Base-by-base conservation (phyloP, 2,888 invertebrate species). In the Pristionchus entomophagus region DNA sequence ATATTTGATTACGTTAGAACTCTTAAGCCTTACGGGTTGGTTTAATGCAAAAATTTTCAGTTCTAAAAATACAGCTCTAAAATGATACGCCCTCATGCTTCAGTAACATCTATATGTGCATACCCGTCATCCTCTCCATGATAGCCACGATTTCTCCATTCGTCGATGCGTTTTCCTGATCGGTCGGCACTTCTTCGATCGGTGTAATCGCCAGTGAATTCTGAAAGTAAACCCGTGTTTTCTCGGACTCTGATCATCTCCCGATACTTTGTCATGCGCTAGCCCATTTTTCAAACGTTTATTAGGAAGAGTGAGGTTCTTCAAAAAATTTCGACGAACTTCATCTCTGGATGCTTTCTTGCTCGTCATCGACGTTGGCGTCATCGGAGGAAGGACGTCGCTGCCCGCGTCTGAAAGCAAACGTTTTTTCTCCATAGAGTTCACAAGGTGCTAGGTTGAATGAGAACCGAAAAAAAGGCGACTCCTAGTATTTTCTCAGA, bases 61-160 rank as follows among this genome's bases (percentile, higher is more conserved):
- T n/a, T n/a, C n/a, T n/a, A n/a, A n/a, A n/a, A n/a, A n/a, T n/a
- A n/a, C n/a, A n/a, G n/a, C n/a, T n/a, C n/a, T n/a, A n/a, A n/a
- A n/a, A n/a, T n/a, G n/a, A n/a, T n/a, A n/a, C n/a, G n/a, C n/a
- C n/a, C n/a, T n/a, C n/a, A n/a, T n/a, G n/a, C n/a, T n/a, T n/a
- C n/a, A n/a, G n/a, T n/a, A n/a, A n/a, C n/a, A n/a, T n/a, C n/a
- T n/a, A n/a, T n/a, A n/a, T n/a, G n/a, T n/a, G n/a, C 41, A 1
- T 6, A 45, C 82, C 82, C 32, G 26, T 59, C 2, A 84, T 49
- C 29, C 32, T 62, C 8, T 84, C 65, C 83, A 84, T 84, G 12
- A 84, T 29, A 14, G 83, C 83, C n/a, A 84, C 41, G 32, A 65
- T 65, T 65, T 84, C 73, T 41, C 73, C 73, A 73, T 45, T 73